Evolutionary conservation across 1,140 invertebrate genomes (phyloP).

Genomic region (Brachionus rubens): DNA sequence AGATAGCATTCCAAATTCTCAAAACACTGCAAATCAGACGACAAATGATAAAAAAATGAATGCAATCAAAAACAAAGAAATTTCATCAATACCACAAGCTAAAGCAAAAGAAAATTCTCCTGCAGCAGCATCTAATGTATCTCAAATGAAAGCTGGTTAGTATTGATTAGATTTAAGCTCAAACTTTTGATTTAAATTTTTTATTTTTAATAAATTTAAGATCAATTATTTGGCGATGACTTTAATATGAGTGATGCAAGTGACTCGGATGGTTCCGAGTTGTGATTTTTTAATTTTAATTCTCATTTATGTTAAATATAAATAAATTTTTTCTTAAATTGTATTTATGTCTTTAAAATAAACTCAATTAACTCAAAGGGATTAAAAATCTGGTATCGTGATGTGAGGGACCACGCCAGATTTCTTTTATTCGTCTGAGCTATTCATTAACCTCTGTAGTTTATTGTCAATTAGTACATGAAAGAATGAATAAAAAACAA

Average conservation of each 20-base stretch:
- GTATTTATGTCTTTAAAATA: too few relatives aligned
- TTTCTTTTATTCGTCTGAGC: too few relatives aligned
- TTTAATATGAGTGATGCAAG: conserved; percentile 14
- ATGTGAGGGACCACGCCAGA: too few relatives aligned
- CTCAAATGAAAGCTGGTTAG: conserved; percentile 22
- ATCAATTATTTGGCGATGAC: conserved; percentile 38
- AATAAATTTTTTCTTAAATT: too few relatives aligned
- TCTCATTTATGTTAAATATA: too few relatives aligned
- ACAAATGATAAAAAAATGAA: conserved; percentile 1
- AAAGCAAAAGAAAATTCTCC: not conserved
- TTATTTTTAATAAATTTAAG: not conserved
- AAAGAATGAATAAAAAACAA: too few relatives aligned
- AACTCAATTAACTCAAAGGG: too few relatives aligned
- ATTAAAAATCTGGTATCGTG: too few relatives aligned
- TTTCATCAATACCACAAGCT: not conserved
- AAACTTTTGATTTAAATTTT: not conserved
- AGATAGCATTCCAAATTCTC: not conserved
- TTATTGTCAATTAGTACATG: too few relatives aligned
- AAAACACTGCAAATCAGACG: too few relatives aligned
- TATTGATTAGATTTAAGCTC: not conserved
- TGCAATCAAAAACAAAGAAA: conserved; percentile 6
- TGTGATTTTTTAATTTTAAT: too few relatives aligned
- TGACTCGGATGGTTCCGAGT: not conserved
- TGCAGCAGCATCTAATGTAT: not conserved
- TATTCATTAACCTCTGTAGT: too few relatives aligned